Percentiles rank a stretch among this genome's conserved stretches.
Conservation (phyloP, 2,113 vertebrate genomes). For the Hiodon alosoides region DNA sequence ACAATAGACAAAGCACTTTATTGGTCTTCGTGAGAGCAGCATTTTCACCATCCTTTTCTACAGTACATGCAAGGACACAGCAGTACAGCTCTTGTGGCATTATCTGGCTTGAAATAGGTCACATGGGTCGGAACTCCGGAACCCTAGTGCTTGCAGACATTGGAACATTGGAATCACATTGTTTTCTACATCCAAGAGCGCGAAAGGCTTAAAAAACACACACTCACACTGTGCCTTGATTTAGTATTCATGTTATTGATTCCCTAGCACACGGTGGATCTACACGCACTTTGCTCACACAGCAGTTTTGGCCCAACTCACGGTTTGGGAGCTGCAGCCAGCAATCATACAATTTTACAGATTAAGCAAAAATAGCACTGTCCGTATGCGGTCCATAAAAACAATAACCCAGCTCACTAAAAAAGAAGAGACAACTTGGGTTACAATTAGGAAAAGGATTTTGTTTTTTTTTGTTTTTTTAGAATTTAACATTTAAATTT, state of each 20-base stretch:
- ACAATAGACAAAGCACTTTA: too few relatives aligned
- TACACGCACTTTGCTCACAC: constrained; percentile 4
- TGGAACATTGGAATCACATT: too few relatives aligned
- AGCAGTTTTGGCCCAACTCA: constrained; percentile 9
- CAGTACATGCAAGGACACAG: too few relatives aligned
- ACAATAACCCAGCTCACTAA: constrained; percentile 5
- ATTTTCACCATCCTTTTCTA: too few relatives aligned
- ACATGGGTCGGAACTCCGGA: too few relatives aligned
- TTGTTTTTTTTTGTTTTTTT: neutral
- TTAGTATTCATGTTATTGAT: constrained; percentile 9
- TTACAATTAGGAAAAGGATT: neutral
- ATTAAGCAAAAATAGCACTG: neutral
- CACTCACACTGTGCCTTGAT: neutral
- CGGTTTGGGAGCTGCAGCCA: constrained; percentile 12
- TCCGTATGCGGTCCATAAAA: neutral
- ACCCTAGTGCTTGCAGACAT: too few relatives aligned
- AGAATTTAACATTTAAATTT: too few relatives aligned
- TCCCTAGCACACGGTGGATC: neutral
- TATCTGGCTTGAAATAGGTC: too few relatives aligned
- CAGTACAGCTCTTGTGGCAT: too few relatives aligned
- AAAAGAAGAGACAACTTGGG: neutral
- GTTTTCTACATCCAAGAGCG: too few relatives aligned
- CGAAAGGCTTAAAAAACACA: neutral
- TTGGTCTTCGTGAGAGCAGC: too few relatives aligned
- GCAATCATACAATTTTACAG: neutral